Evolutionary conservation across 2,888 invertebrate genomes (phyloP), one percentile per base, ranked within the genome.

Genomic region (Keiferia lycopersicella): DNA sequence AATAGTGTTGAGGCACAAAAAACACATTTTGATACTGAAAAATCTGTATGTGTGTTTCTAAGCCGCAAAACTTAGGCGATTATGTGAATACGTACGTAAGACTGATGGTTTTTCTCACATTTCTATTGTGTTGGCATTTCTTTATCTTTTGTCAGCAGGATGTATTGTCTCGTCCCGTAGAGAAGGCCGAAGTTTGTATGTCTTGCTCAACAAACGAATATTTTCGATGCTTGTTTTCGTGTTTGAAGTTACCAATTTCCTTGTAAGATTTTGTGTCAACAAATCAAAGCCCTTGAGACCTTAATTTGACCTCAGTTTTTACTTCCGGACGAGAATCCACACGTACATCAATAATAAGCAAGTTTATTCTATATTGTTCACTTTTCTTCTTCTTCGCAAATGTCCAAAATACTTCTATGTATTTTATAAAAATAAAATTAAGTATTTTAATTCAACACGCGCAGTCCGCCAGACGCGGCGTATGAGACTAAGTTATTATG

Each of bases 21-120:
- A n/a, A n/a, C n/a, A n/a, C n/a, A n/a, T n/a, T n/a, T n/a, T n/a
- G n/a, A n/a, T n/a, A n/a, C n/a, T n/a, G n/a, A n/a, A n/a, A n/a
- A n/a, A n/a, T n/a, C n/a, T n/a, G n/a, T n/a, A 14, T 41, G 14
- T 14, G 34, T 34, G 8, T 10, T 34, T 34, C 34, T 34, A 10
- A 34, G 10, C 34, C 3, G 8, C 26, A 4, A 26, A 26, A 26
- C 10, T 34, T 34, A 34, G 34, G 34, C 34, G 34, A 7, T 16
- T 45, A 16, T 45, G 7, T 4, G n/a, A 16, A 4, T n/a, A n/a
- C n/a, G n/a, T 41, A 14, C 1, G 45, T 45, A 45, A 16, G 45
- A 45, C 45, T 45, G 45, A 45, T 45, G 45, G 45, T 45, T n/a
- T n/a, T 45, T 45, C 45, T 45, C n/a, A 45, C 45, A n/a, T 45